Evolutionary conservation across 2,888 invertebrate species (phyloP).

Genomic region (Drosophila trichaetosa): DNA sequence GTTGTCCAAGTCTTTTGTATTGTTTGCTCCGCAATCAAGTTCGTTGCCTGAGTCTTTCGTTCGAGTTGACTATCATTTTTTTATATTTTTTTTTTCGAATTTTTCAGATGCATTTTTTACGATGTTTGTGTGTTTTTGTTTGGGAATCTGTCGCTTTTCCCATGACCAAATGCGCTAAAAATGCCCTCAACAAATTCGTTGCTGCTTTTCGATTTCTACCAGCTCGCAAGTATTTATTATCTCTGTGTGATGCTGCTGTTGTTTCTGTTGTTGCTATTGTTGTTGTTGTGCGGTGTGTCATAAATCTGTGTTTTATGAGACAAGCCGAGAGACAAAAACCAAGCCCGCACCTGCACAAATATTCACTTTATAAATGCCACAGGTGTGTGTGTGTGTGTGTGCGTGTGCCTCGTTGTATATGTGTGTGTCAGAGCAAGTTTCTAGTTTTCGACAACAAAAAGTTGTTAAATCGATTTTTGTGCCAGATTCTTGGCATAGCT

Average conservation of each 20-base stretch:
- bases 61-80: conserved; percentile 1
- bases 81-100: conserved; percentile 5
- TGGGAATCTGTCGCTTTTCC: conserved; percentile 33
- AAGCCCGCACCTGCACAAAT: conserved; percentile 58
- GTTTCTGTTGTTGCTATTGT: neutral
- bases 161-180: conserved; percentile 56
- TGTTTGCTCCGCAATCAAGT: conserved; percentile 16
- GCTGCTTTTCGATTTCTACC: conserved; percentile 53
- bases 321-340: conserved; percentile 32
- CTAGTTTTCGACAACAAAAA: conserved; percentile 17
- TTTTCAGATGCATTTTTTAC: conserved; percentile 35
- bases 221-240: conserved; percentile 7
- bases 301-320: conserved; percentile 47
- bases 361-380: conserved; percentile 42
- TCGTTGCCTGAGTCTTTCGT: conserved; percentile 49
- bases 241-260: conserved; percentile 16
- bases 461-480: conserved; percentile 43
- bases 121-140: conserved; percentile 3
- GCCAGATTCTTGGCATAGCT: conserved; percentile 73
- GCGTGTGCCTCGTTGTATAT: conserved; percentile 14
- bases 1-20: conserved; percentile 47
- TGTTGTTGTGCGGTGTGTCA: conserved; percentile 33
- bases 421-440: conserved; percentile 43
- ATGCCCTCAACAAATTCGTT: conserved; percentile 13
- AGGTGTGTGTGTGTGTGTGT: conserved; percentile 18